Percentiles rank a stretch among this genome's conserved stretches.
These are phyloP conservation scores for Platycercus adscitus DNA, from an alignment of 2,113 vertebrate genomes.

Conservation along the genomic window DNA sequence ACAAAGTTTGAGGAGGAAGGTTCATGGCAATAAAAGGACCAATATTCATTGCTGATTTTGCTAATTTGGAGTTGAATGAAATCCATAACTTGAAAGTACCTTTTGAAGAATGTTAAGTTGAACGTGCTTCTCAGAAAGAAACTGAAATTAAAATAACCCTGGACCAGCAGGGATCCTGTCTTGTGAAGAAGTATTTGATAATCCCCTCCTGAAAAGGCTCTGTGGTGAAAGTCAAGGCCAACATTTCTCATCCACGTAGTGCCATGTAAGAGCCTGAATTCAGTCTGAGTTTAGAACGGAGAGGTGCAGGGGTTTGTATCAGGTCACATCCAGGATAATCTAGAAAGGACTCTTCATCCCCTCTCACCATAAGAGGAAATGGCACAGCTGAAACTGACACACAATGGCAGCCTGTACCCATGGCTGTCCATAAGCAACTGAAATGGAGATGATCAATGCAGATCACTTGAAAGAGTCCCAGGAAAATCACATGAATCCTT, in stretches of 20 bases:
- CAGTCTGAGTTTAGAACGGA: background rate
- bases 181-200: background rate
- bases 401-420: background rate
- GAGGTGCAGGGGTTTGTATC: rapidly evolving
- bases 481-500: background rate
- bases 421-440: background rate
- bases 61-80: background rate
- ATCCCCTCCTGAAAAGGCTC: background rate
- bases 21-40: background rate
- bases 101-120: background rate
- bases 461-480: background rate
- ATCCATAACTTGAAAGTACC: background rate
- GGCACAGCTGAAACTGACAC: background rate
- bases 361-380: background rate
- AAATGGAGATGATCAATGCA: background rate
- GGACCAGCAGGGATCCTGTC: background rate
- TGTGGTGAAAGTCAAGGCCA: background rate
- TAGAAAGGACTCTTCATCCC: background rate
- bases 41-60: background rate
- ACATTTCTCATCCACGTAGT: background rate
- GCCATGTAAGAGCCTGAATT: background rate
- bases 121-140: background rate
- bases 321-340: background rate
- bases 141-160: background rate
- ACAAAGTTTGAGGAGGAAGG: background rate